Base-by-base conservation (phyloP, 2,113 vertebrate species). In the Gymnobelideus leadbeateri region DNA sequence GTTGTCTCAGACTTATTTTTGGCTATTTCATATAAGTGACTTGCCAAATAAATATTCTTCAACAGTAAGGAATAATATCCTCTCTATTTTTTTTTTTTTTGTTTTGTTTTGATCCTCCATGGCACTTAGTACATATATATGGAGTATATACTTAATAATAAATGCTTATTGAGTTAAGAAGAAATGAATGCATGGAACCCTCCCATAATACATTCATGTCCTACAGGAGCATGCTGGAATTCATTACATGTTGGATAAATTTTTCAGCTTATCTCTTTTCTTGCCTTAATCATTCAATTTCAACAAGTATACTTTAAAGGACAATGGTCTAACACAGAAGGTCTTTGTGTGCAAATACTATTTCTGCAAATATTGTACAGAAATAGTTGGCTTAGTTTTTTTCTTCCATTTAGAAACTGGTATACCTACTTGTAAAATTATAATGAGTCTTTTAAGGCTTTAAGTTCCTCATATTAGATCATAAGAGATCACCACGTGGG, bases 391-490 rank as follows among this genome's bases (percentile, higher is more conserved):
- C 68, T 23, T 23, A 43, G n/a, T 43, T 84, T 84, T 37, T 84
- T 26, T 51, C 11, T 49, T 49, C 47, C 31, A 61, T 55, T 89
- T 95, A 91, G 46, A 9, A 94, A 1, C 0, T 5, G 53, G 12
- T 92, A 6, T 21, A 93, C 12, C 57, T 94, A 94, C 92, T 96
- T 96, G 97, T 92, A 0, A 91, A 95, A 91, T 37, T 92, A 46
- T 95, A 96, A 93, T 84, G 25, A 93, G 46, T 91, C 89, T 8
- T 91, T 90, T 96, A 97, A 93, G 37, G 95, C 50, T 31, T 93
- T 96, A 96, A 93, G 28, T 94, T 92, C 77, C 19, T 84, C 51
- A 93, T 91, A 89, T 68, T 14, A 93, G 91, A 93, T 49, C 46
- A 94, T 52, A 92, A 96, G 55, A 95, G 90, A 95, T 51, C 8